Evolutionary conservation across 2,797 vertebrate genomes (phyloP), one percentile per base, ranked within the genome.

Genomic region (Graptemys geographica): DNA sequence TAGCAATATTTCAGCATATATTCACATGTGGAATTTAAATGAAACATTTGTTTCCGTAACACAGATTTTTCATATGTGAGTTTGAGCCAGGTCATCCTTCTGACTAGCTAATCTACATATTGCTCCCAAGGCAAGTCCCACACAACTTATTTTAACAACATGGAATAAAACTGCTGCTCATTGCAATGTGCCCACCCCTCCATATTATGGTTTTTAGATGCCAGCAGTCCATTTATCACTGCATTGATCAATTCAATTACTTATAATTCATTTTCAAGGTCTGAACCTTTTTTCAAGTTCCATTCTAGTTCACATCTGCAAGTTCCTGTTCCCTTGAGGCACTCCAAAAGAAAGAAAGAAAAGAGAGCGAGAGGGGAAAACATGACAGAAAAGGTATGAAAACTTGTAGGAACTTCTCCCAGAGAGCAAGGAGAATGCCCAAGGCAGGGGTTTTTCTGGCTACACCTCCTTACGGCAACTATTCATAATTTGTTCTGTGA

Each of bases 131-230:
- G 89, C 13, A 51, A 31, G 80, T 91, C 69, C 80, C 49, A 51
- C 11, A 44, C 0, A 0, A 65, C 8, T 82, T 92, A 74, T 19
- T 31, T 53, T 74, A 56, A 87, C n/a, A 81, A 80, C 49, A 1
- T 37, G 25, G 18, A 31, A 94, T 51, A 28, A 97, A 90, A 95
- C 93, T 83, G 86, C 69, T 86, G 47, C 53, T 96, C 87, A 87
- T 55, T 94, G 87, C 81, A 92, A 28, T 19, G n/a, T 81, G 65
- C 59, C 5, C 81, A 47, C 33, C 55, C 76, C 47, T 33, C 55
- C 47, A 37, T 27, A 92, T 89, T 16, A 25, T 94, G 96, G 79
- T 25, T 96, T n/a, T 86, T 52, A 82, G n/a, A 85, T 52, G 62
- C 57, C 84, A 89, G 69, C 8, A 79, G 81, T 59, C 52, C 76